Conservation (phyloP, 2,113 vertebrate species). For the Dasyornis broadbenti region DNA sequence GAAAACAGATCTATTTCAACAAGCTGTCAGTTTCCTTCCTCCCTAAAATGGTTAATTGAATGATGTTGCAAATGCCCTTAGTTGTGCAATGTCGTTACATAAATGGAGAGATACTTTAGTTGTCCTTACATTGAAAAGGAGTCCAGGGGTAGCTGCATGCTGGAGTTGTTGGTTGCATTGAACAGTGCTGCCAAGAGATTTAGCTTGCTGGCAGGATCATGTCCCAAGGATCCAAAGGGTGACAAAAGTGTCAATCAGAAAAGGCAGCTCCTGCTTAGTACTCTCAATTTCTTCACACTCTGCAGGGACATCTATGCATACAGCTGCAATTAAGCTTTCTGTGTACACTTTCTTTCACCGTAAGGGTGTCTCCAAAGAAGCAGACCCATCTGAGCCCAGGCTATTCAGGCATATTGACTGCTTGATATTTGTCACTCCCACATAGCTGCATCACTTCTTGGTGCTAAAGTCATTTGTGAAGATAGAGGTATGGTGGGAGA, state of each 20-base stretch:
- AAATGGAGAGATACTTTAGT: not conserved
- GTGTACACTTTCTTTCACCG: fast-evolving
- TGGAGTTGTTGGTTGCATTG: not conserved
- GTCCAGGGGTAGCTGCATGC: not conserved
- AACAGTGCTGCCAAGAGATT: not conserved
- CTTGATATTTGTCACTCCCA: constrained; percentile 19
- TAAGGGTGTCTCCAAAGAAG: not conserved
- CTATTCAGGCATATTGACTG: not conserved
- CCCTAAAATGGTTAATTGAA: not conserved
- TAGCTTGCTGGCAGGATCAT: not conserved
- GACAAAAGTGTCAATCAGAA: not conserved
- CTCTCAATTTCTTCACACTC: not conserved
- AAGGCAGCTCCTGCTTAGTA: not conserved
- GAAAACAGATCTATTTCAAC: not conserved
- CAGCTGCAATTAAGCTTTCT: not conserved
- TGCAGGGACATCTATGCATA: not conserved
- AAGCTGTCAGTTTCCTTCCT: not conserved
- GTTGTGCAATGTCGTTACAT: not conserved
- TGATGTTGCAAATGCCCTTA: not conserved
- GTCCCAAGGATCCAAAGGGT: not conserved
- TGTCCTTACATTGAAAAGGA: not conserved
- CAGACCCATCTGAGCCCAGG: not conserved
- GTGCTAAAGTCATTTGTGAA: constrained; percentile 8
- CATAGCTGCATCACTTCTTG: not conserved
- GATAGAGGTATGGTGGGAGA: constrained; percentile 8